Evolutionary conservation across 1,140 invertebrate species (phyloP), one percentile per base, ranked within the genome.

Genomic region (Macrobrachium nipponense): DNA sequence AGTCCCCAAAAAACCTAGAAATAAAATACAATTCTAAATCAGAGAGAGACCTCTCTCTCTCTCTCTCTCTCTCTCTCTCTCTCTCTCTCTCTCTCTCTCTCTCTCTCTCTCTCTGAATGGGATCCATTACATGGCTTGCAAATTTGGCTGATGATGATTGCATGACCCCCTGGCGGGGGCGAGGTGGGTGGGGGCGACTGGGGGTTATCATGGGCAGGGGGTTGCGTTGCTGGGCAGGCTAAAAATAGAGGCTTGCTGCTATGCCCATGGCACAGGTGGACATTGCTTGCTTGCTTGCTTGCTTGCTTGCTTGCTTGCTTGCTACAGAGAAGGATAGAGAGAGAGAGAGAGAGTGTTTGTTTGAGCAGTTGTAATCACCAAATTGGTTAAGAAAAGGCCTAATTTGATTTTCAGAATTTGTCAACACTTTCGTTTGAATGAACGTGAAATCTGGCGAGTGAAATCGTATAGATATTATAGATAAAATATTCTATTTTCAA

Each of bases 41-140:
- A 51, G 51, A 8, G 12, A 51, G 12, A 8, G 12, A 51, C 51
- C 51, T 2, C 27, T n/a, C n/a, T n/a, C 64, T 66, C 64, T 66
- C 64, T 66, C 64, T 66, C 64, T 66, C 64, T 66, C 64, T 66
- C 64, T 66, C 64, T 66, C 64, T 66, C 64, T 66, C 64, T 66
- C 64, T 66, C 64, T 66, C 64, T 66, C 64, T 66, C 64, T 66
- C 64, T 66, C 64, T 66, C 27, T 36, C 27, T 36, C 27, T 36
- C 27, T 36, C 27, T 36, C 27, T 36, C 27, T 36, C 27, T 36
- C 27, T 36, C 4, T 66, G 64, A 66, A 20, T 66, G 64, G n/a
- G 27, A 23, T n/a, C 27, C 64, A 66, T 23, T 23, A 23, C 14
- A 23, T 66, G 64, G 62, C 17, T 23, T 66, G 64, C 64, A 66